Percentiles rank a stretch among this genome's conserved stretches.
phyloP scores from a whole-genome alignment of 2,113 vertebrate genomes.

The Antechinus stuartii region DNA sequence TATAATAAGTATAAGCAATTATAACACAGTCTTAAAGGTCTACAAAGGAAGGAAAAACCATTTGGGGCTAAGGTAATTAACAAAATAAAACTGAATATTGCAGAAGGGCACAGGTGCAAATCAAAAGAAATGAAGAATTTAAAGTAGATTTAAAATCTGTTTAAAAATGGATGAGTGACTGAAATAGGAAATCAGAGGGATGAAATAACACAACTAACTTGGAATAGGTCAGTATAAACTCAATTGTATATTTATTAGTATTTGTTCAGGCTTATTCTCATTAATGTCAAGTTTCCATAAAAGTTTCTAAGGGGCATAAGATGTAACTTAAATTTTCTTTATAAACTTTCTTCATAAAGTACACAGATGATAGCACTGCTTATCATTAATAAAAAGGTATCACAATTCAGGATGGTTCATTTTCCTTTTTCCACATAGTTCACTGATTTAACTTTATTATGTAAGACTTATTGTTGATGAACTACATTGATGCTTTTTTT shows the following conservation, averaged over 20 bases:
- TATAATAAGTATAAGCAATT: neutral
- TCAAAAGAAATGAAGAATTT: neutral
- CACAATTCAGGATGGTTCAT: neutral
- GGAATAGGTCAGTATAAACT: neutral
- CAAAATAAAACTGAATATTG: neutral
- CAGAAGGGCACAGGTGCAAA: neutral
- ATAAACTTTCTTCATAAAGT: neutral
- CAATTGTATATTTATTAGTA: neutral
- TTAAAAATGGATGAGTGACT: neutral
- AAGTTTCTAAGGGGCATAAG: neutral
- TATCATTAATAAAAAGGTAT: neutral
- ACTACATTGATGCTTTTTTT: neutral
- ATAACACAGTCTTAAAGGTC: neutral
- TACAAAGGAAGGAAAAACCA: neutral
- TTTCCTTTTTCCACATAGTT: too few relatives aligned
- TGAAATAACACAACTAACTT: neutral
- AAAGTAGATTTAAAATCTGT: neutral
- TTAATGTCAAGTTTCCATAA: neutral
- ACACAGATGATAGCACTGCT: neutral
- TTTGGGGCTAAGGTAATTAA: neutral
- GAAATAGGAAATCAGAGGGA: neutral
- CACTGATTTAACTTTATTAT: neutral
- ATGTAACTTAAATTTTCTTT: constrained; percentile 28
- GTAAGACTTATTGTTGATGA: neutral
- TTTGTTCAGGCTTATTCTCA: neutral